Conservation (phyloP, 2,888 invertebrate species). For the Ectemnius continuus region DNA sequence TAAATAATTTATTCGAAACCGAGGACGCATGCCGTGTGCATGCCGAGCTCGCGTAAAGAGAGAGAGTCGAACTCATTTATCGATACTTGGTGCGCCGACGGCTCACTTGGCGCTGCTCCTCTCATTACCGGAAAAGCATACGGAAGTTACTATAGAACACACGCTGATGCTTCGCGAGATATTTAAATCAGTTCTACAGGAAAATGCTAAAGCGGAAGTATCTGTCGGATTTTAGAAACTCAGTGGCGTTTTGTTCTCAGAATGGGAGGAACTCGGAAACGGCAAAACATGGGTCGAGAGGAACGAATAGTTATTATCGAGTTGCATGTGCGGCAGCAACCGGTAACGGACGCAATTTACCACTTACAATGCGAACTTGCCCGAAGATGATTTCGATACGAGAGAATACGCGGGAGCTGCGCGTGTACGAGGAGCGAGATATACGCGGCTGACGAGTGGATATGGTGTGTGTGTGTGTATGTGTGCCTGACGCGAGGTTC, state of each 20-base stretch:
- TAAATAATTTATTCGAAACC: slow-evolving; percentile 53
- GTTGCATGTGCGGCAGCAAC: slow-evolving; percentile 19
- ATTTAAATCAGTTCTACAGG: too few species aligned
- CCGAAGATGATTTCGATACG: slow-evolving; percentile 39
- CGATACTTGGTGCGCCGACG: too few species aligned
- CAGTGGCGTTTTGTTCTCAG: too few species aligned
- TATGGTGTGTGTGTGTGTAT: too few species aligned
- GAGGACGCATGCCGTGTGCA: slow-evolving; percentile 16
- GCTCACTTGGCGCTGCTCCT: too few species aligned
- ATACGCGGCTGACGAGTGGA: slow-evolving; percentile 21
- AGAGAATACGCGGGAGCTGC: slow-evolving; percentile 15
- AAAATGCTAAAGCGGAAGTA: too few species aligned
- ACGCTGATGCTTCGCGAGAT: too few species aligned
- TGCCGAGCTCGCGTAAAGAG: slow-evolving; percentile 21
- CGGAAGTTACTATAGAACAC: too few species aligned
- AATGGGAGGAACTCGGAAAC: slow-evolving; percentile 32
- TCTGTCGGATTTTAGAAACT: too few species aligned
- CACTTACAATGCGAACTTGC: slow-evolving; percentile 40
- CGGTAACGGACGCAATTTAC: slow-evolving; percentile 48
- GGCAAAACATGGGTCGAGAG: slow-evolving; percentile 34
- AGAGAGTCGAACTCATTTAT: too few species aligned
- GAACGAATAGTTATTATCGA: slow-evolving; percentile 33
- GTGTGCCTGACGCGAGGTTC: too few species aligned
- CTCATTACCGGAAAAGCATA: too few species aligned
- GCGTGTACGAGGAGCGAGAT: slow-evolving; percentile 7